Base-by-base conservation (phyloP, 1,140 invertebrate genomes). In the Drosophila nikananu region DNA sequence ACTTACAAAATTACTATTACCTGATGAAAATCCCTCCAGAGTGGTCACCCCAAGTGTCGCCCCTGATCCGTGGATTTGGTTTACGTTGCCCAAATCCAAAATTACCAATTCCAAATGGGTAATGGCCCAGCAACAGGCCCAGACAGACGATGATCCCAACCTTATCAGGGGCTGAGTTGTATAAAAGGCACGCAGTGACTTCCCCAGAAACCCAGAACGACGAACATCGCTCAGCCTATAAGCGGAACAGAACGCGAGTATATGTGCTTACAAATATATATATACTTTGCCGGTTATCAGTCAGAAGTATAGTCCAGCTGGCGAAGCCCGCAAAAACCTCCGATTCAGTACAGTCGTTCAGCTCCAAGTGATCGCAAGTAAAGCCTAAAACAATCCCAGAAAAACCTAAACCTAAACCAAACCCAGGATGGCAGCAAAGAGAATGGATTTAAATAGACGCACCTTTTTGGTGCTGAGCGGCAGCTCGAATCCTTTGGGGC, bases 401-500 rank as follows among this genome's bases (percentile, higher is more conserved):
- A 15, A 78, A 78, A 35, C 12, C 2, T 10, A 2, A 37, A 55
- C 25, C 10, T 10, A 2, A 37, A 55, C 25, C 10, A 12, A 23
- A 10, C 32, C 10, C 15, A 57, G 15, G 21, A 92, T 92, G 91
- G 77, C 91, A 64, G 78, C 91, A 66, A 91, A 84, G 42, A 92
- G 74, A 80, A 81, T 91, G 77, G 86, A 91, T 51, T 84, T 92
- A 60, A 87, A 76, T 68, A 89, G 61, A 21, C 77, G 74, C 55
- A 91, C 81, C 15, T 89, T 92, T 51, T 49, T 91, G 49, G 81
- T 92, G 42, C 23, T 92, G 4, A 92, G 91, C 51, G 91, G 91
- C 27, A 42, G 77, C 64, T 79, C 82, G 12, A 92, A 92, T 78
- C 73, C 78, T 25, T 66, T 92, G 48, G 98, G 98, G 13, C 94